phyloP scores from a whole-genome alignment of 2,797 vertebrate genomes.

The Sarcoramphus papa region DNA sequence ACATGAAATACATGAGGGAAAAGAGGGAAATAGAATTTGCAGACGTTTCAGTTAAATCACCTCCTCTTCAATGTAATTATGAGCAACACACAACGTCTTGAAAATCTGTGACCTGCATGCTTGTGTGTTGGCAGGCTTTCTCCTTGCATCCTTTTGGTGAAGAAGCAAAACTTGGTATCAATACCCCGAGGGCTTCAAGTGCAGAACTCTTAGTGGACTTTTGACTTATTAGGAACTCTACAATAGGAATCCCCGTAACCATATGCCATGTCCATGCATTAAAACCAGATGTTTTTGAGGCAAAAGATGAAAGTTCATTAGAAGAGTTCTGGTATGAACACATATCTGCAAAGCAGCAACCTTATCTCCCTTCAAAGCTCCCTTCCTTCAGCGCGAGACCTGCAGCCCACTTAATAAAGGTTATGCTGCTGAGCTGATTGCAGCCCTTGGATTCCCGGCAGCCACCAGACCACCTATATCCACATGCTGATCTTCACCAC shows the following conservation, averaged over 20 bases:
- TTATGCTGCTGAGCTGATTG: neutral
- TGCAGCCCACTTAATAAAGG: neutral
- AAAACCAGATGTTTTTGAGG: slow-evolving; percentile 24
- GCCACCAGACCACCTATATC: neutral
- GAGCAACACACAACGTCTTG: neutral
- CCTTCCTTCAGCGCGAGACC: neutral
- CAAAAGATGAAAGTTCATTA: slow-evolving; percentile 40
- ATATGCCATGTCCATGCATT: neutral
- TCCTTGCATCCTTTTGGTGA: neutral
- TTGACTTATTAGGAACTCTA: neutral
- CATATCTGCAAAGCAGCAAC: slow-evolving; percentile 14
- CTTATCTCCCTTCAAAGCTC: slow-evolving; percentile 36
- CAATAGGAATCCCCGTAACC: neutral
- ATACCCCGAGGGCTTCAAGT: neutral
- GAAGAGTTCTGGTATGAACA: neutral
- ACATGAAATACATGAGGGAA: neutral
- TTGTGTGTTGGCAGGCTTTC: neutral
- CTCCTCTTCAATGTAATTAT: neutral
- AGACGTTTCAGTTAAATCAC: neutral
- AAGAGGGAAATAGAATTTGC: neutral
- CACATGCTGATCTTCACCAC: neutral
- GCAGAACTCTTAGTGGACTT: neutral
- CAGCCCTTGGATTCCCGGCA: neutral
- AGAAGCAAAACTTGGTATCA: neutral
- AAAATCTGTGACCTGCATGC: neutral